Conservation (phyloP, 2,888 invertebrate genomes). For the Polydrusus pterygomalis region DNA sequence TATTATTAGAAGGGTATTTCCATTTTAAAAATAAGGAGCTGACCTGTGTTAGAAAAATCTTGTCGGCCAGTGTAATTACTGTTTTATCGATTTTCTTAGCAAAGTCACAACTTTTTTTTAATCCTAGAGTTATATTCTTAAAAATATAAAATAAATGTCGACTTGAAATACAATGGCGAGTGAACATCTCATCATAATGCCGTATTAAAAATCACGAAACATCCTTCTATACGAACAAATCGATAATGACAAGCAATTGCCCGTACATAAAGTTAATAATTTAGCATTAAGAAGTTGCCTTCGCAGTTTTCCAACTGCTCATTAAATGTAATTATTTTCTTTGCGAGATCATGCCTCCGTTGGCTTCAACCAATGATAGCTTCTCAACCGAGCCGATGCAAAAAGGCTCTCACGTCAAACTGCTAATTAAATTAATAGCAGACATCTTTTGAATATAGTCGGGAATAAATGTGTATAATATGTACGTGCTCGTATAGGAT, state of each 20-base stretch:
- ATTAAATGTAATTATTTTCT: constrained; percentile 53
- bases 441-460: constrained; percentile 30
- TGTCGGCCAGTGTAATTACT: no score
- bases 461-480: constrained; percentile 39
- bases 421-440: constrained; percentile 55
- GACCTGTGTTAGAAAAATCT: no score
- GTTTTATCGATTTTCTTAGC: no score
- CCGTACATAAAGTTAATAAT: constrained; percentile 54
- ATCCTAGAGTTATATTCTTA: no score
- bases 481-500: constrained; percentile 10
- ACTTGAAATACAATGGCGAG: constrained; percentile 25
- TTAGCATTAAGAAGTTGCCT: constrained; percentile 52
- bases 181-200: constrained; percentile 36
- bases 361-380: constrained; percentile 40
- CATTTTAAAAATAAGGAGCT: no score
- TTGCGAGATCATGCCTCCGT: constrained; percentile 46
- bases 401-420: constrained; percentile 53
- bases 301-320: constrained; percentile 43
- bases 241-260: constrained; percentile 54
- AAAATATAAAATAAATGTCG: background rate
- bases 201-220: constrained; percentile 42
- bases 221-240: constrained; percentile 45
- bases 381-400: constrained; percentile 37
- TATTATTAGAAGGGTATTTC: no score
- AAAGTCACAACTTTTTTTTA: no score